Conservation (phyloP, 1,140 invertebrate species). For the Temnothorax curvispinosus region DNA sequence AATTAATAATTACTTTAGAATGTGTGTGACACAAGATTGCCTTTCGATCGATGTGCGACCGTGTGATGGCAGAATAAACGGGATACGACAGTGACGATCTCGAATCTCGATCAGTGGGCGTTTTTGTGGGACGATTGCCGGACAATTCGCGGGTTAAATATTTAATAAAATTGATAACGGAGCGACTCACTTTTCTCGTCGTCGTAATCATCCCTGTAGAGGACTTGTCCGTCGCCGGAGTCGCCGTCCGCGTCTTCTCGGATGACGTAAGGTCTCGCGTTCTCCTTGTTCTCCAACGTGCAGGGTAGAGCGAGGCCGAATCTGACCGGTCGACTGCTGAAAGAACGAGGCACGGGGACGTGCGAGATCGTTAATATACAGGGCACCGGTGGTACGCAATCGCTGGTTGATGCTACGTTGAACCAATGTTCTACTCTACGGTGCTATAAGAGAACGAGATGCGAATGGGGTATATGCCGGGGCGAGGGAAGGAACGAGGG, state of each 20-base stretch:
- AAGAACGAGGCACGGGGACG: conserved; percentile 65
- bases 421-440: conserved; percentile 82
- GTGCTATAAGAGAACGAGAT: conserved; percentile 65
- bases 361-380: conserved; percentile 5
- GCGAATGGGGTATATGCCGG: conserved; percentile 54
- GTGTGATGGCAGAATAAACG: not conserved
- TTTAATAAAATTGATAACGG: not conserved
- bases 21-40: not conserved
- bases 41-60: not conserved
- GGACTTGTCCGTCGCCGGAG: conserved; percentile 89
- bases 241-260: conserved; percentile 88
- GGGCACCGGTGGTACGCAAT: not conserved
- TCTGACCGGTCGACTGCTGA: conserved; percentile 92
- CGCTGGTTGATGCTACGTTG: conserved; percentile 72
- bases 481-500: too few species aligned
- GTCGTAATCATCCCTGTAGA: conserved; percentile 92
- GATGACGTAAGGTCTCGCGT: conserved; percentile 91
- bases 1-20: not conserved
- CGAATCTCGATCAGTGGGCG: not conserved
- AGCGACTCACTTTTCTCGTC: conserved; percentile 87
- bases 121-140: not conserved
- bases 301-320: conserved; percentile 90
- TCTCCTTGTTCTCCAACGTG: conserved; percentile 94
- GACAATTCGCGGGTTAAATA: not conserved
- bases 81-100: not conserved